phyloP scores from a whole-genome alignment of 2,113 vertebrate species.

The rat (Rattus norvegicus) region DNA sequence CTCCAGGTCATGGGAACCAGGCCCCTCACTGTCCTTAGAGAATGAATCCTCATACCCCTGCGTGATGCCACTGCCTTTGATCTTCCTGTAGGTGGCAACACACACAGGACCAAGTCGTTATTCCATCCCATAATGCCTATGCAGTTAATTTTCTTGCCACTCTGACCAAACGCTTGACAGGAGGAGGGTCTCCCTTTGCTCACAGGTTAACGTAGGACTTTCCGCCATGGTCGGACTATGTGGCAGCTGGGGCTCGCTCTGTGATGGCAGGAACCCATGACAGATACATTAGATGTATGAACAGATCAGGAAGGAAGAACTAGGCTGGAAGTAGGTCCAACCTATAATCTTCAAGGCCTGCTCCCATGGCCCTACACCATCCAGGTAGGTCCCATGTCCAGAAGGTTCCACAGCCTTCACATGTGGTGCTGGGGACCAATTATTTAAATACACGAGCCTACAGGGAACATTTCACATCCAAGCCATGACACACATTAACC shows the following conservation, averaged over 20 bases:
- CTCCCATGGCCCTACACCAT: neutral
- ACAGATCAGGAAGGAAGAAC: neutral
- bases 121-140: too few relatives aligned
- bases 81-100: neutral
- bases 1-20: neutral
- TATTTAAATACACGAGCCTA: neutral
- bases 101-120: neutral
- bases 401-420: neutral
- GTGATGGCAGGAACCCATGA: neutral
- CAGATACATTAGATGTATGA: neutral
- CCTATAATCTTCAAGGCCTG: neutral
- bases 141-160: neutral
- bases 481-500: neutral
- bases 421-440: too few relatives aligned
- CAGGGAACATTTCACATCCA: neutral
- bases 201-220: too few relatives aligned
- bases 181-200: neutral
- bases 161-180: neutral
- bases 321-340: neutral
- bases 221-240: too few relatives aligned
- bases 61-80: accelerated
- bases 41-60: too few relatives aligned
- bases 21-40: neutral
- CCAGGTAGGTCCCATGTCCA: neutral
- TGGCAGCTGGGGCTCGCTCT: neutral